Evolutionary conservation across 2,113 vertebrate genomes (phyloP).

Genomic region (Chaenogobius annularis): DNA sequence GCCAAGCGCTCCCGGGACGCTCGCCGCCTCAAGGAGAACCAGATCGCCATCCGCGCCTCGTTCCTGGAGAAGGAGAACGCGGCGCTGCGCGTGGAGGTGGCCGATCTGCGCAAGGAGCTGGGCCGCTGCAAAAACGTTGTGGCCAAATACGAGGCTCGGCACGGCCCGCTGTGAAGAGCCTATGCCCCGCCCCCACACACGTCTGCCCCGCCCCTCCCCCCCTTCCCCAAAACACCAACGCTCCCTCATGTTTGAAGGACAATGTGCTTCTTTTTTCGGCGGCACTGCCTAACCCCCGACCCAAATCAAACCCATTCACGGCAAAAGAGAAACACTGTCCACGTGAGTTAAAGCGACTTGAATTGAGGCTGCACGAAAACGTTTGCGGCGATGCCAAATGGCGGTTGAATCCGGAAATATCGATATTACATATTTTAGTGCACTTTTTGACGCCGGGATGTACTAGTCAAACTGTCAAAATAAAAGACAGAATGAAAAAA

Average conservation of each 20-base stretch:
- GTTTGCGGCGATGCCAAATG: too few relatives aligned
- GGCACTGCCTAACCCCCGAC: slow-evolving; percentile 66
- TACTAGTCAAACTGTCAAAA: too few relatives aligned
- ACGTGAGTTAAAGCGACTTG: not conserved
- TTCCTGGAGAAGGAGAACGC: slow-evolving; percentile 98
- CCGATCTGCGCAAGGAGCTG: slow-evolving; percentile 92
- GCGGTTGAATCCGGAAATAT: too few relatives aligned
- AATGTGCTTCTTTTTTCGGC: slow-evolving; percentile 74
- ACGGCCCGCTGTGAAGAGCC: slow-evolving; percentile 85
- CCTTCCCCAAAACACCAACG: not conserved
- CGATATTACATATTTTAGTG: too few relatives aligned
- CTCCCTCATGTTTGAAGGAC: slow-evolving; percentile 74
- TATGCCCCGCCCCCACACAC: not conserved
- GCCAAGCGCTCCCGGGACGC: slow-evolving; percentile 95
- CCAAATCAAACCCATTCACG: not conserved
- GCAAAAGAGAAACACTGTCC: not conserved
- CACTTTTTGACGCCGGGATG: too few relatives aligned
- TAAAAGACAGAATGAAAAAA: too few relatives aligned
- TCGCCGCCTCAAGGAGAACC: slow-evolving; percentile 96
- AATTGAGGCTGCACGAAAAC: not conserved
- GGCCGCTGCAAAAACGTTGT: slow-evolving; percentile 94
- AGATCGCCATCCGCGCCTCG: slow-evolving; percentile 94
- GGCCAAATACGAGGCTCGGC: slow-evolving; percentile 91
- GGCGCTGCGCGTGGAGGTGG: slow-evolving; percentile 91
- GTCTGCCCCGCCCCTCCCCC: not conserved